Percentiles rank a stretch among this genome's conserved stretches.
Evolutionary conservation across 2,888 invertebrate genomes (phyloP).

Genomic region (Therioaphis trifolii): DNA sequence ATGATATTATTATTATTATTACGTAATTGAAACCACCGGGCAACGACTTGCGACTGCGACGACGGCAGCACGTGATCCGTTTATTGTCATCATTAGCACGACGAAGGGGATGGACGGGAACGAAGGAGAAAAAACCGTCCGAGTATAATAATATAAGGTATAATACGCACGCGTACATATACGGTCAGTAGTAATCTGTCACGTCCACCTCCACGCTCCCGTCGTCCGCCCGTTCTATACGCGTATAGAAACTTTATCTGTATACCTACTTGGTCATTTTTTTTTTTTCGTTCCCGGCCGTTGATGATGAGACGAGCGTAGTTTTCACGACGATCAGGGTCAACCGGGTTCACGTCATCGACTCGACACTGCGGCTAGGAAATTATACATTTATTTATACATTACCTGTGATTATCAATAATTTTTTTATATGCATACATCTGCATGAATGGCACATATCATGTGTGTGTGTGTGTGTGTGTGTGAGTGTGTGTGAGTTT

Average conservation of each 20-base stretch:
- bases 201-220: neutral
- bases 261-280: neutral
- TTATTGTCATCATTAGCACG: slow-evolving; percentile 56
- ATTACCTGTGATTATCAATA: too few relatives aligned
- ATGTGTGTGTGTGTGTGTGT: too few relatives aligned
- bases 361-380: too few relatives aligned
- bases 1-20: too few relatives aligned
- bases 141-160: neutral
- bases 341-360: slow-evolving; percentile 36
- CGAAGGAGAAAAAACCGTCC: neutral
- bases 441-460: too few relatives aligned
- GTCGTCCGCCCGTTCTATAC: neutral
- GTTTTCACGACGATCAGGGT: slow-evolving; percentile 34
- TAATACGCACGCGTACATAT: slow-evolving; percentile 7
- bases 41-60: neutral
- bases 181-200: slow-evolving; percentile 45
- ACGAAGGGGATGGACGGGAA: neutral
- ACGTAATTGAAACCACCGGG: slow-evolving; percentile 24
- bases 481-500: too few relatives aligned
- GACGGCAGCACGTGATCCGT: slow-evolving; percentile 55
- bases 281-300: neutral
- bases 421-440: too few relatives aligned
- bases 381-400: too few relatives aligned
- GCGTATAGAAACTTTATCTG: neutral
- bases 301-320: neutral